Base-by-base conservation (phyloP, 2,888 invertebrate species). In the Eilema caniola region DNA sequence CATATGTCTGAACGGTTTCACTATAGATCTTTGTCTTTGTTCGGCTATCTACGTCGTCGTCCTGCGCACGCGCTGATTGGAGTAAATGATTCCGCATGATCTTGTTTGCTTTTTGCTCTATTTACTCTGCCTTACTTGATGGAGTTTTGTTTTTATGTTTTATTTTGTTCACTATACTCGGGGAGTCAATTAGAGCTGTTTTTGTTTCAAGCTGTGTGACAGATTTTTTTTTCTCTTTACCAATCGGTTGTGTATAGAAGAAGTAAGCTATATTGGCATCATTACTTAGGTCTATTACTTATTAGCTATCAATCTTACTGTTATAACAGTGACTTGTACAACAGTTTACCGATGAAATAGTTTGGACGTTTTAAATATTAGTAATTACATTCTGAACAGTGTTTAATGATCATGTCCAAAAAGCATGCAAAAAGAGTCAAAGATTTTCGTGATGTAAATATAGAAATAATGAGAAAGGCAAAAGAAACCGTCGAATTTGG, bases 21-120 rank as follows among this genome's bases (percentile, higher is more conserved):
- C 67, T 61, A 67, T 80, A 76, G 66, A 72, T 85, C 86, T 85
- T 86, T 86, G 87, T 85, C 88, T 89, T 88, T 87, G 89, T 89
- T 86, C 88, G 85, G 79, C 70, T 77, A 82, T 84, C 86, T 83
- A 84, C 87, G 86, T 77, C 87, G 86, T 77, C 77, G 84, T 75
- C 84, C 82, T 81, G 79, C 81, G 74, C 83, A 79, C 82, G 85
- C 88, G 85, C 86, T 89, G 92, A 92, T 92, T 91, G 92, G 89
- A 92, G 93, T 93, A 93, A 94, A 93, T 91, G 93, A 93, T 92
- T 93, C 93, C 91, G 88, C 91, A 90, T 93, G 92, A 92, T 92
- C 91, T 89, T 88, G 92, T 92, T 92, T 90, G 79, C 87, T 91
- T 94, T 93, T 93, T 93, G 91, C 85, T 92, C 91, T 90, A 89